These are phyloP conservation scores for Drosophila takahashii DNA, from an alignment of 1,140 invertebrate genomes.

Conservation along the genomic window DNA sequence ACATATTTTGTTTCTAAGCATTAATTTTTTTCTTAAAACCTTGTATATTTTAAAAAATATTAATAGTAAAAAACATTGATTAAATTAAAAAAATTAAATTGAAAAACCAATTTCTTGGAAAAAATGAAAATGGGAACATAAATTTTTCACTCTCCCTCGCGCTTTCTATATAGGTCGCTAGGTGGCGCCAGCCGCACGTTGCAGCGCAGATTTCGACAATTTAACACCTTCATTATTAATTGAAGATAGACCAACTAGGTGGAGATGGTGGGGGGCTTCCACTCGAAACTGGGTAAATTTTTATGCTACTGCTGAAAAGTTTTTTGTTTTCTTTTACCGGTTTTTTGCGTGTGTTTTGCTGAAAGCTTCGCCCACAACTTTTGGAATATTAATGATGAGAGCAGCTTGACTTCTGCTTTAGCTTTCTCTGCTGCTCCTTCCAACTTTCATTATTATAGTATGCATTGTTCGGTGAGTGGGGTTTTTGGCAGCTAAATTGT, in stretches of 20 bases:
- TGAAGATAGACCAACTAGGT: conserved; percentile 68
- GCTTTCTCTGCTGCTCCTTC: conserved; percentile 25
- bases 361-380: conserved; percentile 76
- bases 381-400: conserved; percentile 82
- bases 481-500: conserved; percentile 34
- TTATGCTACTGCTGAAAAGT: conserved; percentile 50
- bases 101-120: neutral
- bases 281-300: conserved; percentile 31
- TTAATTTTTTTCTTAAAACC: too few relatives aligned
- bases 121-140: conserved; percentile 3
- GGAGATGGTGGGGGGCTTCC: neutral
- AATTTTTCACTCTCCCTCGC: neutral
- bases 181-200: conserved; percentile 53
- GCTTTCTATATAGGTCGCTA: conserved; percentile 66
- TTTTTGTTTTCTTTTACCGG: conserved; percentile 39
- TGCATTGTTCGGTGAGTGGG: conserved; percentile 27
- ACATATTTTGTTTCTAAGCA: too few relatives aligned
- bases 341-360: conserved; percentile 50
- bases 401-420: conserved; percentile 47
- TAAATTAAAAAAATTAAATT: neutral
- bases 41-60: neutral
- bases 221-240: conserved; percentile 83
- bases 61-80: too few relatives aligned
- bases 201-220: conserved; percentile 77
- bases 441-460: conserved; percentile 34